Evolutionary conservation across 2,113 vertebrate genomes (phyloP).

Genomic region (Zosterops borbonicus): DNA sequence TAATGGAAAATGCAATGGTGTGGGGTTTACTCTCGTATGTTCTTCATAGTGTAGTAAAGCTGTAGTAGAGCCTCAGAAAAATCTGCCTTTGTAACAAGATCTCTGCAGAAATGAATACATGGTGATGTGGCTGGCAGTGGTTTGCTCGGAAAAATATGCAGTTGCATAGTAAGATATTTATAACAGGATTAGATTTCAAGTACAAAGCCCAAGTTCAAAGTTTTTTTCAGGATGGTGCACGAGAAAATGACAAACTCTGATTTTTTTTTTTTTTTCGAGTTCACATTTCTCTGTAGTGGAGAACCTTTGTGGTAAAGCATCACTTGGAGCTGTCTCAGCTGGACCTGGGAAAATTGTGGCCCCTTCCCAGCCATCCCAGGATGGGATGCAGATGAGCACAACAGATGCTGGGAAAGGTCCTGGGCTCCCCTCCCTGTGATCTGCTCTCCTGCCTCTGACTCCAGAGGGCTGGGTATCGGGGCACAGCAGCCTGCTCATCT

Average conservation of each 20-base stretch:
- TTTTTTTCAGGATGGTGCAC: not conserved
- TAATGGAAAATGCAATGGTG: too few relatives aligned
- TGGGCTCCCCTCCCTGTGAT: not conserved
- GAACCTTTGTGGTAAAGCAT: not conserved
- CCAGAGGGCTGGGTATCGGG: accelerated
- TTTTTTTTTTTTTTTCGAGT: not conserved
- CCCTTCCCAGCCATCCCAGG: not conserved
- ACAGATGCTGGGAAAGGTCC: not conserved
- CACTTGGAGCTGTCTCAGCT: not conserved
- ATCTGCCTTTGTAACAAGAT: too few relatives aligned
- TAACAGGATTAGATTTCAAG: too few relatives aligned
- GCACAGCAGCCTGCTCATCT: not conserved
- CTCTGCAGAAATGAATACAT: too few relatives aligned
- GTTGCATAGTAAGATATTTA: too few relatives aligned
- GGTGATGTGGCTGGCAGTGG: too few relatives aligned
- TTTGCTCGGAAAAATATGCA: too few relatives aligned
- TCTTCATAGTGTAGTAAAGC: too few relatives aligned
- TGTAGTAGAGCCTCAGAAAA: too few relatives aligned
- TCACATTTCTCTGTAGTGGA: not conserved
- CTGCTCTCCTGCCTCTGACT: not conserved
- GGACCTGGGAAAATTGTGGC: accelerated
- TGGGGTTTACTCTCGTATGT: too few relatives aligned
- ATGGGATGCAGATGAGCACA: not conserved
- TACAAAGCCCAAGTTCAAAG: too few relatives aligned
- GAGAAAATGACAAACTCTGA: not conserved